A percentile compares a stretch with the other conserved stretches of the same genome.
Evolutionary conservation across 2,888 invertebrate genomes (phyloP).

Genomic region (Disparrhopalites patrizii): DNA sequence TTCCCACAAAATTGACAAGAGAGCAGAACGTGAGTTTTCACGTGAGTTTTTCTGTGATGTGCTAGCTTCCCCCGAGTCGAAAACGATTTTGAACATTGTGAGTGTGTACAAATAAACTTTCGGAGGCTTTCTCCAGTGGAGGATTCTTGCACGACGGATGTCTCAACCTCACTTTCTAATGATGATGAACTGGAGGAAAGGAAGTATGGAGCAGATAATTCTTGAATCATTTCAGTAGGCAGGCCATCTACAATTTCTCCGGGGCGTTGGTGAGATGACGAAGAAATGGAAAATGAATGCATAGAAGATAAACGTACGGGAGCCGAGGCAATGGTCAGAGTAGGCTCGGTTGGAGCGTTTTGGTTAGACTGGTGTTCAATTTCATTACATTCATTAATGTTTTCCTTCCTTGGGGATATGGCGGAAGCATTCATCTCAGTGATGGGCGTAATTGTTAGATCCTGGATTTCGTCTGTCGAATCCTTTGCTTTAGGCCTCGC

Average conservation of each 20-base stretch:
- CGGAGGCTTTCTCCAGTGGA: background rate
- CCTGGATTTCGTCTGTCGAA: background rate
- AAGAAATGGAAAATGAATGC: constrained; percentile 11
- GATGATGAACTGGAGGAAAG: constrained; percentile 6
- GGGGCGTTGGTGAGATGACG: background rate
- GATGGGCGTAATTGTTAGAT: background rate
- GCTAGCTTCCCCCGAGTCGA: constrained; percentile 1
- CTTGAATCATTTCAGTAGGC: background rate
- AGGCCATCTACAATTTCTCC: background rate
- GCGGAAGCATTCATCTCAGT: too few relatives aligned
- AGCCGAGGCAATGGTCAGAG: constrained; percentile 7
- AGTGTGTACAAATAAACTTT: constrained; percentile 7
- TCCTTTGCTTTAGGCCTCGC: too few relatives aligned
- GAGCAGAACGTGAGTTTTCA: background rate
- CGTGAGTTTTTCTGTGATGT: constrained; percentile 9
- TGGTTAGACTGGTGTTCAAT: background rate
- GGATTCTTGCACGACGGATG: background rate
- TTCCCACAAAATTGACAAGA: constrained; percentile 9
- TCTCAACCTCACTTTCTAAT: background rate
- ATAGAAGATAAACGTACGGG: constrained; percentile 6
- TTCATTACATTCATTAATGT: background rate
- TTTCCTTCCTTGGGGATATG: too few relatives aligned
- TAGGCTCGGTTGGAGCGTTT: background rate
- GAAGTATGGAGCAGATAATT: background rate
- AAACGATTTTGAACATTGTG: background rate